phyloP scores from a whole-genome alignment of 2,888 invertebrate species.

The Callyntrura guangdongensis region DNA sequence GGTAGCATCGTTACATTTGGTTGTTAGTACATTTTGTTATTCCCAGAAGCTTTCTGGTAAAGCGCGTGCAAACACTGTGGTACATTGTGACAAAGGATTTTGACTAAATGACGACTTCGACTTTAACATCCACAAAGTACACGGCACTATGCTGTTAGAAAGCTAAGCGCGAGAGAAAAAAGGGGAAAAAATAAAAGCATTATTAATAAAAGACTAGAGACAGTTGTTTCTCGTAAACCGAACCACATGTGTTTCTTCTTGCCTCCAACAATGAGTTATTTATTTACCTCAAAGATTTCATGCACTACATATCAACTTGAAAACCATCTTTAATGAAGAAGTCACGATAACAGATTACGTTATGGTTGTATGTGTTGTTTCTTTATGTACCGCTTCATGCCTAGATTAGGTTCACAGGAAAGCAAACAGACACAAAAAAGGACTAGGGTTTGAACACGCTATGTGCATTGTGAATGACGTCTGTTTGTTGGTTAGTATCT shows the following conservation, averaged over 20 bases:
- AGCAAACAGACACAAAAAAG: background rate
- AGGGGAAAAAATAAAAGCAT: background rate
- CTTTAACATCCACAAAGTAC: slow-evolving; percentile 4
- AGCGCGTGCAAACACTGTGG: background rate
- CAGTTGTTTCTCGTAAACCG: slow-evolving; percentile 2
- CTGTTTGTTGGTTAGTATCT: background rate
- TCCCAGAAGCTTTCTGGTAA: background rate
- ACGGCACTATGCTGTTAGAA: background rate
- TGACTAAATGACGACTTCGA: slow-evolving; percentile 32
- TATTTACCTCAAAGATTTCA: slow-evolving; percentile 45
- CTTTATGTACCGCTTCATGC: background rate
- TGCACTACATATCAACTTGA: slow-evolving; percentile 65
- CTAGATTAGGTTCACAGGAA: background rate
- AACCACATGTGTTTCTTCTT: slow-evolving; percentile 17
- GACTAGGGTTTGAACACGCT: no score
- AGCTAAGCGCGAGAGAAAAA: slow-evolving; percentile 8
- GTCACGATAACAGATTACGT: slow-evolving; percentile 53
- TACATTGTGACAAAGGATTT: background rate
- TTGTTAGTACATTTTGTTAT: slow-evolving; percentile 32
- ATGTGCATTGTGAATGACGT: no score
- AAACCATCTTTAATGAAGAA: slow-evolving; percentile 65
- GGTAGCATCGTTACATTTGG: background rate
- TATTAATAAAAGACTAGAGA: slow-evolving; percentile 3
- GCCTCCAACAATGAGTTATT: slow-evolving; percentile 2
- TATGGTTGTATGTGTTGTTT: background rate